These are phyloP conservation scores for Mimas tiliae DNA, from an alignment of 2,888 invertebrate genomes.

Conservation along the genomic window DNA sequence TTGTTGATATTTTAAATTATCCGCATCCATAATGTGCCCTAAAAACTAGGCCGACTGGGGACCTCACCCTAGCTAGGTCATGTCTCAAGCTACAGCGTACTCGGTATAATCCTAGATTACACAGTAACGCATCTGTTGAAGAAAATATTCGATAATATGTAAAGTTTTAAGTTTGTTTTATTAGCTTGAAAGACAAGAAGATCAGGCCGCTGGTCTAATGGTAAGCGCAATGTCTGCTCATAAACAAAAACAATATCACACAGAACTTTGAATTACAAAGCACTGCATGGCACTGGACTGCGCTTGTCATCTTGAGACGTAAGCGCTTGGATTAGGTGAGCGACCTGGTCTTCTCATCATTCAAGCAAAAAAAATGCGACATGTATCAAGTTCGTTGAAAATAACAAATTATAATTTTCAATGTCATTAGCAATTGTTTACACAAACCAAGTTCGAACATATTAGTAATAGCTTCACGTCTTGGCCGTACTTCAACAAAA, in stretches of 20 bases:
- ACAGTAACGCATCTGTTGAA: not conserved
- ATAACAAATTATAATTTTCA: not conserved
- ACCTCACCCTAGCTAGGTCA: not conserved
- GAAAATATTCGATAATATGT: not conserved
- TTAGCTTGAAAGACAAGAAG: too few species aligned
- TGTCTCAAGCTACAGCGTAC: slow-evolving; percentile 1
- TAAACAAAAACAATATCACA: too few species aligned
- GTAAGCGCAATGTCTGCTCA: too few species aligned
- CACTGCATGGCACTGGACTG: too few species aligned
- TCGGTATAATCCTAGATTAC: not conserved
- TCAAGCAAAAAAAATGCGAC: too few species aligned
- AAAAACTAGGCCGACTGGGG: slow-evolving; percentile 18
- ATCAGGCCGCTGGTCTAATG: too few species aligned
- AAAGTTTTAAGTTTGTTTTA: too few species aligned
- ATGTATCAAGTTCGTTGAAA: not conserved
- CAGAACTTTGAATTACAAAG: too few species aligned
- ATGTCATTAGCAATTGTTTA: slow-evolving; percentile 8
- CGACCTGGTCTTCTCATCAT: too few species aligned
- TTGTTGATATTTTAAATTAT: not conserved
- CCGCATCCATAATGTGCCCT: slow-evolving; percentile 3
- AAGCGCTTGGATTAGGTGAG: too few species aligned
- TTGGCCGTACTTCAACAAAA: slow-evolving; percentile 45
- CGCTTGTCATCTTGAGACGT: too few species aligned
- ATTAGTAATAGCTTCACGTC: slow-evolving; percentile 34
- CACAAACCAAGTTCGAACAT: not conserved